phyloP scores from a whole-genome alignment of 1,140 invertebrate species.

The Drosophila melanica region DNA sequence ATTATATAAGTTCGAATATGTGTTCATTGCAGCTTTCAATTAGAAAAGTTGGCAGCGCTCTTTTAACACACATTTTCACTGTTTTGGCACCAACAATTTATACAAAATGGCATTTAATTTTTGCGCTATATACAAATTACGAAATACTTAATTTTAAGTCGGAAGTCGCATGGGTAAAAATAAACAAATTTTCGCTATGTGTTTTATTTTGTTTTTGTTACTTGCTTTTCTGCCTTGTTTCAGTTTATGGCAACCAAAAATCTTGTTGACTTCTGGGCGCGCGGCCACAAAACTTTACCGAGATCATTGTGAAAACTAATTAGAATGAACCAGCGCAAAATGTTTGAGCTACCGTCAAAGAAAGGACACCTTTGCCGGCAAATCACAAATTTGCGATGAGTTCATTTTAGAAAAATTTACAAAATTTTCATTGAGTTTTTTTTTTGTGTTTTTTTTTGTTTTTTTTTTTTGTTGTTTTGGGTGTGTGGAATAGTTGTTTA shows the following conservation, averaged over 20 bases:
- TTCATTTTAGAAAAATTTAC: slow-evolving; percentile 79
- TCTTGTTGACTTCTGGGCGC: slow-evolving; percentile 66
- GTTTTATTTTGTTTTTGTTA: slow-evolving; percentile 56
- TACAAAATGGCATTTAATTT: slow-evolving; percentile 75
- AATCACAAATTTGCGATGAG: slow-evolving; percentile 26
- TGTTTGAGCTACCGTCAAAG: not conserved
- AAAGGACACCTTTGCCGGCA: slow-evolving; percentile 1
- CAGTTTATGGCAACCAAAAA: slow-evolving; percentile 77
- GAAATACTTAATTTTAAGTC: slow-evolving; percentile 63
- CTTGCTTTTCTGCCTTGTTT: slow-evolving; percentile 60
- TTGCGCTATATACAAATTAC: slow-evolving; percentile 68
- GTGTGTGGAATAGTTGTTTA: slow-evolving; percentile 38
- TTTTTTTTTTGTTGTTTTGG: slow-evolving; percentile 10
- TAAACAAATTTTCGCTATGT: slow-evolving; percentile 64
- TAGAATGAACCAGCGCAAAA: slow-evolving; percentile 61
- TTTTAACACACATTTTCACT: slow-evolving; percentile 54
- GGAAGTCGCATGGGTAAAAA: slow-evolving; percentile 65
- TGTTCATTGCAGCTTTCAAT: slow-evolving; percentile 40
- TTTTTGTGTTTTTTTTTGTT: slow-evolving; percentile 33
- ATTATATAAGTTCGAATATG: slow-evolving; percentile 43
- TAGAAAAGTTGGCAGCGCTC: slow-evolving; percentile 36
- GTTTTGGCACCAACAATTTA: slow-evolving; percentile 77
- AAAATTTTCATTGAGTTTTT: slow-evolving; percentile 54
- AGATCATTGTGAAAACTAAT: slow-evolving; percentile 84
- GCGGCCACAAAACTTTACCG: slow-evolving; percentile 83